Base-by-base conservation (phyloP, 1,140 invertebrate genomes). In the Drosophila yakuba region DNA sequence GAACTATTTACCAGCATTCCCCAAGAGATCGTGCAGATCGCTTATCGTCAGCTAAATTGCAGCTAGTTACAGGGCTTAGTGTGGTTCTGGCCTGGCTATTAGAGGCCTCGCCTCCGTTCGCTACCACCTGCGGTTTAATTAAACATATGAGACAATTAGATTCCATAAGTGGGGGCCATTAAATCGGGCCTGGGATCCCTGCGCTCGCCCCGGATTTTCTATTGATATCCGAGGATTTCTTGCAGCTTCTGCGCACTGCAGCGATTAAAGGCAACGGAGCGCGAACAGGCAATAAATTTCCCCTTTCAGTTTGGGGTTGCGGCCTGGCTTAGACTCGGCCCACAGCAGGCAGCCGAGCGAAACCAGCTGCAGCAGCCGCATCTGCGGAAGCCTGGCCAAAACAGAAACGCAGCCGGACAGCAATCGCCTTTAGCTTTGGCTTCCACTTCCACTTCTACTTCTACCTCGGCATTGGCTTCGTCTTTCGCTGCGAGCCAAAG, bases 61-160 rank as follows among this genome's bases (percentile, higher is more conserved):
- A 72, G 75, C 80, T 66, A 76, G 80, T 84, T 84, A 59, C 64
- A 80, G 78, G 66, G 60, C 58, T 78, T 51, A 68, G 81, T 52
- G 17, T 59, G 54, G 54, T 48, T 55, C 68, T 66, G 45, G 47
- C 20, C 17, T 25, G 66, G 51, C 66, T 50, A 69, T 69, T 69
- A 69, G 35, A n/a, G 51, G 38, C 57, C 73, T 43, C 50, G 64
- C 36, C 57, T 74, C 45, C 45, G 51, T 69, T 56, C 63, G 25
- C 64, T 48, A 36, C 64, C 64, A 58, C 43, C 52, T 58, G 44
- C 43, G 35, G 15, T 72, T 54, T 67, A 76, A 76, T 76, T 76
- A 76, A 67, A 39, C 54, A 54, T 48, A 47, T 59, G 71, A 57
- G 73, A 51, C 47, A 66, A 74, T 72, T 72, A 72, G 66, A 71